Evolutionary conservation across 2,888 invertebrate species (phyloP).

Genomic region (Phyto melanocephala): DNA sequence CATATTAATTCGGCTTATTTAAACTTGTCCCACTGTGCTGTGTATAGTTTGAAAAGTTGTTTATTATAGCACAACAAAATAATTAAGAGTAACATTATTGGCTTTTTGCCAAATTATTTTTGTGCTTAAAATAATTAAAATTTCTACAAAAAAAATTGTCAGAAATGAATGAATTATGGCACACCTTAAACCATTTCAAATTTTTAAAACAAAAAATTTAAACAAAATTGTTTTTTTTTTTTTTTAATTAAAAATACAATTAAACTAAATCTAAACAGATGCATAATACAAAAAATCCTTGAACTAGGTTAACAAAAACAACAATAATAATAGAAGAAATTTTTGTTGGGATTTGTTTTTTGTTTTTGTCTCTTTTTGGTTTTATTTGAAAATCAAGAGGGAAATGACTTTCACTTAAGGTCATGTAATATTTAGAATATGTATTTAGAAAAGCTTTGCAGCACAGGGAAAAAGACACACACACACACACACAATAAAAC

Average conservation of each 20-base stretch:
- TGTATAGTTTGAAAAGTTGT: too few relatives aligned
- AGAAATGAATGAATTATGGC: constrained; percentile 34
- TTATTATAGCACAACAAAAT: not conserved
- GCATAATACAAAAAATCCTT: constrained; percentile 25
- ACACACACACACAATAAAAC: too few relatives aligned
- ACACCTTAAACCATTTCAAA: constrained; percentile 19
- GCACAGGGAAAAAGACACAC: not conserved
- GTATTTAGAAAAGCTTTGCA: not conserved
- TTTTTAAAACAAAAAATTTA: constrained; percentile 13
- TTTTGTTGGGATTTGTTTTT: constrained; percentile 8
- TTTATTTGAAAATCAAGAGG: constrained; percentile 21
- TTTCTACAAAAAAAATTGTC: constrained; percentile 11
- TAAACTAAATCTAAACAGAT: not conserved
- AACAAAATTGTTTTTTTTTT: not conserved
- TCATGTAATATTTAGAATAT: constrained; percentile 53
- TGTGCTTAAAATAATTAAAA: constrained; percentile 19
- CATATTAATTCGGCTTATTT: too few relatives aligned
- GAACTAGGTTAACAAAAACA: constrained; percentile 15
- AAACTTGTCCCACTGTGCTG: too few relatives aligned
- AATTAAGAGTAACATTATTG: constrained; percentile 33
- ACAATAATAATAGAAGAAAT: not conserved
- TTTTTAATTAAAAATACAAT: not conserved
- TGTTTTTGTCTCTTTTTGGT: not conserved
- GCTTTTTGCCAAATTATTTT: constrained; percentile 38
- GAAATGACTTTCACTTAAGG: constrained; percentile 65